phyloP scores from a whole-genome alignment of 1,140 invertebrate genomes.

The Pogonognathellus flavescens region DNA sequence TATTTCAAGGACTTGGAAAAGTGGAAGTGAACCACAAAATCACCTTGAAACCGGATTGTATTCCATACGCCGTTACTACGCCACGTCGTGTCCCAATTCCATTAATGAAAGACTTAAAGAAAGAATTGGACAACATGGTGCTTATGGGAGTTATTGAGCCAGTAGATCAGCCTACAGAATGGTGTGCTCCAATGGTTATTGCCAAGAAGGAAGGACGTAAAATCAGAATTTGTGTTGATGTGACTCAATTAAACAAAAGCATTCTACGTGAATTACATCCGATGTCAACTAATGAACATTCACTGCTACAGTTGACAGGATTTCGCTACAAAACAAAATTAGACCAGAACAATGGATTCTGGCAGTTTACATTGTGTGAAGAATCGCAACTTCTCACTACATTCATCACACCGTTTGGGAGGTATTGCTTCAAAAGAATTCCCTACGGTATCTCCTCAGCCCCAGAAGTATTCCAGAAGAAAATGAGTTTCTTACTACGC shows the following conservation, averaged over 20 bases:
- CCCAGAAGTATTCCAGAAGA: slow-evolving; percentile 72
- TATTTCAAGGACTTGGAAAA: slow-evolving; percentile 47
- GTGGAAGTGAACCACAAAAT: slow-evolving; percentile 38
- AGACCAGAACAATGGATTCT: slow-evolving; percentile 67
- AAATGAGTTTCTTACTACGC: slow-evolving; percentile 71
- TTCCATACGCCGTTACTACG: slow-evolving; percentile 28
- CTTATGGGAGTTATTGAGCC: slow-evolving; percentile 67
- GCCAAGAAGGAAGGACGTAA: slow-evolving; percentile 11
- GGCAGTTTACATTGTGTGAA: too few relatives aligned
- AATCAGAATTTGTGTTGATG: slow-evolving; percentile 60
- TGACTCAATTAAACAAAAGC: slow-evolving; percentile 43
- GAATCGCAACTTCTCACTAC: slow-evolving; percentile 65
- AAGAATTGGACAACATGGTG: slow-evolving; percentile 63
- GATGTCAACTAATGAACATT: slow-evolving; percentile 53
- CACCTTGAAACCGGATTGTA: slow-evolving; percentile 41
- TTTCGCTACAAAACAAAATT: slow-evolving; percentile 68
- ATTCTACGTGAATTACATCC: slow-evolving; percentile 53
- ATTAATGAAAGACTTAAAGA: slow-evolving; percentile 51
- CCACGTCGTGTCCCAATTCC: slow-evolving; percentile 61
- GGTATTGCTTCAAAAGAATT: slow-evolving; percentile 69
- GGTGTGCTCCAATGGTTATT: slow-evolving; percentile 52
- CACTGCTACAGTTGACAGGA: slow-evolving; percentile 28
- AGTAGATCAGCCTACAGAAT: slow-evolving; percentile 68
- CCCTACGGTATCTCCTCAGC: slow-evolving; percentile 72
- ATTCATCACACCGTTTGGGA: slow-evolving; percentile 68